phyloP scores from a whole-genome alignment of 2,113 vertebrate genomes.

The Campylomormyrus tamandua region DNA sequence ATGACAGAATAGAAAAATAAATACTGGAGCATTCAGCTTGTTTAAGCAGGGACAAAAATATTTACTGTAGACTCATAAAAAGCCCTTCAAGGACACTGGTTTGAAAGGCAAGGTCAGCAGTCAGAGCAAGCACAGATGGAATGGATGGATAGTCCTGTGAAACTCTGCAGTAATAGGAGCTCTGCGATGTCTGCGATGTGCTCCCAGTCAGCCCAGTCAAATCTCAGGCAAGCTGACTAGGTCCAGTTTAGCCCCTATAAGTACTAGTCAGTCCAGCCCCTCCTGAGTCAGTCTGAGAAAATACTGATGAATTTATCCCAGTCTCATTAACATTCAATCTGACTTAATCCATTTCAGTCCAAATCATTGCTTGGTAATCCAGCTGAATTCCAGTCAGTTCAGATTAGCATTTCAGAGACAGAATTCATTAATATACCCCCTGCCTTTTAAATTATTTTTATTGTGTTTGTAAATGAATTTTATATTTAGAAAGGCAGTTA shows the following conservation, averaged over 20 bases:
- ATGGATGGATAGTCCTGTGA: neutral
- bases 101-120: neutral
- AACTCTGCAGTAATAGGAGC: neutral
- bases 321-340: neutral
- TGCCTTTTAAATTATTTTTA: neutral
- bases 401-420: neutral
- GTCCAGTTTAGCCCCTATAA: neutral
- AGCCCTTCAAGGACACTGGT: neutral
- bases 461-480: constrained; percentile 9
- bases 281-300: neutral
- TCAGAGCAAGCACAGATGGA: neutral
- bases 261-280: neutral
- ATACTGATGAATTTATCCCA: neutral
- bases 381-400: neutral
- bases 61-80: neutral
- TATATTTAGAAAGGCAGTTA: constrained; percentile 6
- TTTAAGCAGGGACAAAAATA: neutral
- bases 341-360: neutral
- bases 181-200: neutral
- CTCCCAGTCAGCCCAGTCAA: neutral
- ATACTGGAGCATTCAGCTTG: neutral
- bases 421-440: neutral
- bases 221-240: neutral
- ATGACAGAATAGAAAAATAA: neutral
- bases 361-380: neutral